Conservation (phyloP, 2,888 invertebrate species). For the Antitype chi region DNA sequence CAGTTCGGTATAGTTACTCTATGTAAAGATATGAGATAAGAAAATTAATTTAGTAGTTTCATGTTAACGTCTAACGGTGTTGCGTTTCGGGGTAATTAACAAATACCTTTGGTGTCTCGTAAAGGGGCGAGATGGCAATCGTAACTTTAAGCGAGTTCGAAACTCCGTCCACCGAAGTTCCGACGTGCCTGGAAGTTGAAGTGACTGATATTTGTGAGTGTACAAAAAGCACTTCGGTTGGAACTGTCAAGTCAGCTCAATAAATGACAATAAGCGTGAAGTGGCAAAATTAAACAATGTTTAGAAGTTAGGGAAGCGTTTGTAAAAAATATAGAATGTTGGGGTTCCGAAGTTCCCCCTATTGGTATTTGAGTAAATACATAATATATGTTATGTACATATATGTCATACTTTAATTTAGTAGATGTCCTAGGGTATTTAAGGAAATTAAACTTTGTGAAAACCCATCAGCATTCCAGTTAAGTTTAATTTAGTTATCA, state of each 20-base stretch:
- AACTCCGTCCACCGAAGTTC: constrained; percentile 47
- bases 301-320: constrained; percentile 60
- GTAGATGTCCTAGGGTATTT: neutral
- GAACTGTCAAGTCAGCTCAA: constrained; percentile 81
- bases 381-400: no score
- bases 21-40: constrained; percentile 71
- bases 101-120: constrained; percentile 70
- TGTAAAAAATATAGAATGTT: constrained; percentile 65
- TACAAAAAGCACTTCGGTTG: constrained; percentile 58
- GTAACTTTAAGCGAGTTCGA: constrained; percentile 68
- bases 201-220: constrained; percentile 48
- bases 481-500: constrained; percentile 4
- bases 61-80: constrained; percentile 72
- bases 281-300: constrained; percentile 81
- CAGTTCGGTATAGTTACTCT: constrained; percentile 59
- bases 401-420: constrained; percentile 1
- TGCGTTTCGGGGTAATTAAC: constrained; percentile 72
- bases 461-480: neutral
- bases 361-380: constrained; percentile 22
- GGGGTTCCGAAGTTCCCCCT: constrained; percentile 55
- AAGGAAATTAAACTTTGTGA: neutral
- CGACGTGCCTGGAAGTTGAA: constrained; percentile 49
- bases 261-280: constrained; percentile 84
- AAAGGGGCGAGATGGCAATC: constrained; percentile 69
- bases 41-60: constrained; percentile 70